Conservation (phyloP, 2,888 invertebrate genomes). For the Andrena camellia region DNA sequence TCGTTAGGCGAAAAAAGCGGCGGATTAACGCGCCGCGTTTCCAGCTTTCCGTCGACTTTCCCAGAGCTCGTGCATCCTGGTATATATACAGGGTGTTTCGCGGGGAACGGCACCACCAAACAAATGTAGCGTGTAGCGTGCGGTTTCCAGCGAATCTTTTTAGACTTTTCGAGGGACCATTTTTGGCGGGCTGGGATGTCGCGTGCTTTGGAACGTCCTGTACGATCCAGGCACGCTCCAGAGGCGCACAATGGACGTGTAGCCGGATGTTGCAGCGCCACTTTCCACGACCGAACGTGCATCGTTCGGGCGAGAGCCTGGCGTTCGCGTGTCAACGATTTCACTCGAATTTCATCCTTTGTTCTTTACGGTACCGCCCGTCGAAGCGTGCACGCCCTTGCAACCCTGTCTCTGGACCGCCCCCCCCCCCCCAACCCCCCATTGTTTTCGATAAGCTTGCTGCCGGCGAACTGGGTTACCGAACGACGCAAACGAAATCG, state of each 20-base stretch:
- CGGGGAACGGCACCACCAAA: too few relatives aligned
- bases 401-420: not conserved
- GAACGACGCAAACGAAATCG: not conserved
- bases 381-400: not conserved
- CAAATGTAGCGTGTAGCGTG: too few relatives aligned
- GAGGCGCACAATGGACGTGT: conserved; percentile 15
- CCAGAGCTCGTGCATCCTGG: too few relatives aligned
- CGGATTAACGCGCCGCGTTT: too few relatives aligned
- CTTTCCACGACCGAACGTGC: conserved; percentile 31
- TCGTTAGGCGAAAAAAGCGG: too few relatives aligned
- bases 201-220: not conserved
- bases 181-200: too few relatives aligned
- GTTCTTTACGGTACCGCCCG: conserved; percentile 23
- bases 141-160: too few relatives aligned
- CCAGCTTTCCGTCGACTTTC: too few relatives aligned
- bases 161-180: too few relatives aligned
- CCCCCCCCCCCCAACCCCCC: not conserved
- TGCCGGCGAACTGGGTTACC: not conserved
- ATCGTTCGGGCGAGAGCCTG: conserved; percentile 9
- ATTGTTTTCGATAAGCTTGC: conserved; percentile 5
- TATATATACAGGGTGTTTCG: too few relatives aligned
- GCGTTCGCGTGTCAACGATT: conserved; percentile 44
- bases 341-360: conserved; percentile 46
- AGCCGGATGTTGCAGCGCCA: conserved; percentile 22
- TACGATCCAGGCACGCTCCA: conserved; percentile 7